phyloP scores from a whole-genome alignment of 2,113 vertebrate species.

The Reinhardtius hippoglossoides region DNA sequence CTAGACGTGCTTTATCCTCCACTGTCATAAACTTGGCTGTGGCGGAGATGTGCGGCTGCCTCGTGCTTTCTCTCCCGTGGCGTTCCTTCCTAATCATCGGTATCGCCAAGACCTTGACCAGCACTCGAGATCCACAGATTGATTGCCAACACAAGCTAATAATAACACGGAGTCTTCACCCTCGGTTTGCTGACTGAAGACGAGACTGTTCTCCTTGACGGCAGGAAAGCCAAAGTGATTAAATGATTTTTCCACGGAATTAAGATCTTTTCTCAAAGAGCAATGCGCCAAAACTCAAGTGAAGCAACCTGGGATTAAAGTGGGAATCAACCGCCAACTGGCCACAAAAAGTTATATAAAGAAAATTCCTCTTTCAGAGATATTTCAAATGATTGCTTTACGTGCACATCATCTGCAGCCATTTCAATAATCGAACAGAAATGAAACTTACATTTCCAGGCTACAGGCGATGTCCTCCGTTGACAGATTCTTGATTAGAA shows the following conservation, averaged over 20 bases:
- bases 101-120: slow-evolving; percentile 70
- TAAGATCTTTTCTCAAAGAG: slow-evolving; percentile 51
- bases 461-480: too few species aligned
- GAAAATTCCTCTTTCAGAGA: slow-evolving; percentile 21
- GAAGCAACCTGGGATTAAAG: slow-evolving; percentile 54
- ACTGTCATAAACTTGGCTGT: slow-evolving; percentile 81
- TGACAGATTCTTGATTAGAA: too few species aligned
- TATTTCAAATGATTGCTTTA: slow-evolving; percentile 22
- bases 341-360: slow-evolving; percentile 21
- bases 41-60: slow-evolving; percentile 72
- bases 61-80: slow-evolving; percentile 59
- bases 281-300: slow-evolving; percentile 42
- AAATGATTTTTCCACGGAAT: slow-evolving; percentile 72
- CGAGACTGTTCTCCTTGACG: slow-evolving; percentile 33
- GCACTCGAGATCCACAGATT: slow-evolving; percentile 60
- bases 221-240: slow-evolving; percentile 67
- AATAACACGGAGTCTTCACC: slow-evolving; percentile 62
- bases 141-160: slow-evolving; percentile 65
- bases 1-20: slow-evolving; percentile 74
- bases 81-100: slow-evolving; percentile 62
- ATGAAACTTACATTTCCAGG: too few species aligned
- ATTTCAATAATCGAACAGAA: too few species aligned
- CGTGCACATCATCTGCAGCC: not conserved
- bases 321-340: slow-evolving; percentile 6
- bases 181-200: slow-evolving; percentile 47